Evolutionary conservation across 2,113 vertebrate species (phyloP).

Genomic region (Antigone vipio): DNA sequence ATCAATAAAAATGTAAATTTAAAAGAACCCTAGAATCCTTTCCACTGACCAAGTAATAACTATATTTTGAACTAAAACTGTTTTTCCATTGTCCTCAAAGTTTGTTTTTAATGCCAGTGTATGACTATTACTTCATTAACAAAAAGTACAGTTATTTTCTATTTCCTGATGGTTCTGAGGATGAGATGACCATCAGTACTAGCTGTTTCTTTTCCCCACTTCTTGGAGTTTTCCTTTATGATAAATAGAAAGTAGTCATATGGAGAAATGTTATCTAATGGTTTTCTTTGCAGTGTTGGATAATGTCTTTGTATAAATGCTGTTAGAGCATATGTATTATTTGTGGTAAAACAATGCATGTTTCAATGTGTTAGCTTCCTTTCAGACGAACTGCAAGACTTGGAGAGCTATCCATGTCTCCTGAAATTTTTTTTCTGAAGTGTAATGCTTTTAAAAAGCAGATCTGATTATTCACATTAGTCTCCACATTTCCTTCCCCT

Average conservation of each 20-base stretch:
- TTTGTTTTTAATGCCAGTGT: not conserved
- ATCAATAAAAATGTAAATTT: not conserved
- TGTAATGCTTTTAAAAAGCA: not conserved
- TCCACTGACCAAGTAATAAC: not conserved
- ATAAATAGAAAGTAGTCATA: not conserved
- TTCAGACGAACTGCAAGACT: not conserved
- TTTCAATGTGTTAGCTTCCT: not conserved
- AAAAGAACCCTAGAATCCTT: not conserved
- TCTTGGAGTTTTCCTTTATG: not conserved
- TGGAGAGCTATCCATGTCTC: not conserved
- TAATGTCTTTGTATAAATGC: not conserved
- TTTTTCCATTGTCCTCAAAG: not conserved
- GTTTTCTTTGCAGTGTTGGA: not conserved
- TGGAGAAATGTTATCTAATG: not conserved
- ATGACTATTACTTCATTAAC: not conserved
- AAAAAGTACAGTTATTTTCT: not conserved
- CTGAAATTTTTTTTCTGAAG: not conserved
- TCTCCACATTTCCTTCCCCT: constrained; percentile 36
- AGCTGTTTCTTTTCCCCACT: not conserved
- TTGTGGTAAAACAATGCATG: not conserved
- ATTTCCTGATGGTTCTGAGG: not conserved
- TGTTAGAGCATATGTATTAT: not conserved
- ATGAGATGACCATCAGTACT: not conserved
- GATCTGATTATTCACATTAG: not conserved
- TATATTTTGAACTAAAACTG: not conserved